Evolutionary conservation across 2,888 invertebrate species (phyloP).

Genomic region (Orgyia antiqua): DNA sequence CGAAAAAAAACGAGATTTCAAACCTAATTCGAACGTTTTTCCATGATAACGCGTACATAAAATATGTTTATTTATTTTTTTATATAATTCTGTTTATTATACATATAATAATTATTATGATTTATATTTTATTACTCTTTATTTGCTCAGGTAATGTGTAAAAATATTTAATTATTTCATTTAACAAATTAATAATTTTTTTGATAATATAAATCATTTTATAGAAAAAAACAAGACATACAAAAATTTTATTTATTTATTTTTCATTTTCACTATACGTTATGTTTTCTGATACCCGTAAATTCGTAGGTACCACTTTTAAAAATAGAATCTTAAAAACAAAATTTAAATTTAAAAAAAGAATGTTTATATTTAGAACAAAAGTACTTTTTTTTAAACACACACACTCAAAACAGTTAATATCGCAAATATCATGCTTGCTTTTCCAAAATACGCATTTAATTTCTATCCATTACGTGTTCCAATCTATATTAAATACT

Average conservation of each 20-base stretch:
- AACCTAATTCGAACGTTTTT: slow-evolving; percentile 14
- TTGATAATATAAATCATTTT: slow-evolving; percentile 66
- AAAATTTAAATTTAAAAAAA: slow-evolving; percentile 21
- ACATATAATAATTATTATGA: slow-evolving; percentile 51
- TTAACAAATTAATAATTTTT: slow-evolving; percentile 66
- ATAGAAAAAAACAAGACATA: slow-evolving; percentile 69
- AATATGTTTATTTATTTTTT: slow-evolving; percentile 50
- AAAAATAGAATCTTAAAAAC: slow-evolving; percentile 59
- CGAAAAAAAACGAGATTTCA: slow-evolving; percentile 9
- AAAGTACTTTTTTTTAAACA: slow-evolving; percentile 20
- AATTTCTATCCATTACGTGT: slow-evolving; percentile 61
- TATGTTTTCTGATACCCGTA: slow-evolving; percentile 45
- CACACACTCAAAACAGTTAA: slow-evolving; percentile 34
- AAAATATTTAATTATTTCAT: slow-evolving; percentile 69
- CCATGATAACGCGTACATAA: slow-evolving; percentile 49
- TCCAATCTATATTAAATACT: slow-evolving; percentile 66
- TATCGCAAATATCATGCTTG: slow-evolving; percentile 43
- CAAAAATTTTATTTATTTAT: slow-evolving; percentile 50
- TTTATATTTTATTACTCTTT: slow-evolving; percentile 61
- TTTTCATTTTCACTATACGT: slow-evolving; percentile 34
- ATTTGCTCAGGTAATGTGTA: slow-evolving; percentile 73
- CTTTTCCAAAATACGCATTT: slow-evolving; percentile 44
- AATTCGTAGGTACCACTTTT: slow-evolving; percentile 49
- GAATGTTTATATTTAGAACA: too few species aligned
- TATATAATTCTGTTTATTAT: slow-evolving; percentile 57